Conservation (phyloP, 2,888 invertebrate genomes). For the Eulithis prunata region DNA sequence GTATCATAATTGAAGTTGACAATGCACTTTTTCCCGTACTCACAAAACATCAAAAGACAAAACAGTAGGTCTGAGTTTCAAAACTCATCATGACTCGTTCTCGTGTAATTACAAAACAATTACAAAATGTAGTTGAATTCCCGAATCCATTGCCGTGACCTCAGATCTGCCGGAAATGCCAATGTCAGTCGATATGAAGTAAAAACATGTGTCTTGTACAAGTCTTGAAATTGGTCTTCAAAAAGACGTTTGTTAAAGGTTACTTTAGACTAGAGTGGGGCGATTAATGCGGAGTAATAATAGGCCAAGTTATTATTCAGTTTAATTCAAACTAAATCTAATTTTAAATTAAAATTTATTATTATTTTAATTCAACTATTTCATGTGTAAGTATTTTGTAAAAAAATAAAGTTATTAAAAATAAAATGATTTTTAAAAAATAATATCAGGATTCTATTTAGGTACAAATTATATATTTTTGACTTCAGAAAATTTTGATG, state of each 20-base stretch:
- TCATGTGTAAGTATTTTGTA: too few relatives aligned
- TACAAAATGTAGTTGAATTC: conserved; percentile 13
- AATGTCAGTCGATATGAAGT: conserved; percentile 27
- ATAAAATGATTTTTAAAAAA: too few relatives aligned
- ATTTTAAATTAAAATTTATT: too few relatives aligned
- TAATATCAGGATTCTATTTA: too few relatives aligned
- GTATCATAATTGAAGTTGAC: too few relatives aligned
- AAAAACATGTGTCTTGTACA: conserved; percentile 24
- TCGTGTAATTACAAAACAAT: conserved; percentile 12
- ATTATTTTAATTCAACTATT: too few relatives aligned
- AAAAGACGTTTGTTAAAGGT: conserved; percentile 6
- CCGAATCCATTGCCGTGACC: conserved; percentile 20
- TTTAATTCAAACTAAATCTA: background rate
- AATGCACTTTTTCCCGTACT: too few relatives aligned
- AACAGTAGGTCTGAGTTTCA: background rate
- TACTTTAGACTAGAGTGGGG: background rate
- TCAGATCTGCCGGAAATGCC: conserved; percentile 33
- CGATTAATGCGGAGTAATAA: background rate
- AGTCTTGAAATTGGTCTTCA: conserved; percentile 14
- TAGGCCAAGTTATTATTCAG: background rate
- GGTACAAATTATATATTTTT: too few relatives aligned
- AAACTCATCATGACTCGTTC: conserved; percentile 16
- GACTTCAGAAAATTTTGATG: too few relatives aligned
- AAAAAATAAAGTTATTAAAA: too few relatives aligned
- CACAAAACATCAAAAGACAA: too few relatives aligned